These are phyloP conservation scores for Heptranchias perlo DNA, from an alignment of 2,113 vertebrate species.

Conservation along the genomic window DNA sequence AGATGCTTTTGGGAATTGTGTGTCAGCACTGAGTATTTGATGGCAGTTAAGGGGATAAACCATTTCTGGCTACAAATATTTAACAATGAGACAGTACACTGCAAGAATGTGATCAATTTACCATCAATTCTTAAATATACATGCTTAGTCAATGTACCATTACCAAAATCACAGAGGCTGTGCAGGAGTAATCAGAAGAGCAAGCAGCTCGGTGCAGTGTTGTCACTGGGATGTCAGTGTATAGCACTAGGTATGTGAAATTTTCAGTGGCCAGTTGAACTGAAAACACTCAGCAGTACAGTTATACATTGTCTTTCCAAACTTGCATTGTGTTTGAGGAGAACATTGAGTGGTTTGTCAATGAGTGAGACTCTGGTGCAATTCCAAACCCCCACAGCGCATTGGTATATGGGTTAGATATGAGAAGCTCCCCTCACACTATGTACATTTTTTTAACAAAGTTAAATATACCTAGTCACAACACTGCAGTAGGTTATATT, in stretches of 20 bases:
- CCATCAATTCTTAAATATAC: not conserved
- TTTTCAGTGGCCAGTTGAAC: not conserved
- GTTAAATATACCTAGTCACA: not conserved
- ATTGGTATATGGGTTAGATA: too few relatives aligned
- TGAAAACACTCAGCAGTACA: not conserved
- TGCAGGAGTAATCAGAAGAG: not conserved
- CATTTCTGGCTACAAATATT: not conserved
- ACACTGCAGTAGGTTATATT: not conserved
- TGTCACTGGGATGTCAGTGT: not conserved
- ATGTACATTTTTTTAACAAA: not conserved
- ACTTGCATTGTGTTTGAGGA: not conserved
- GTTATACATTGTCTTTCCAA: not conserved
- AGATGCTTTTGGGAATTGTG: not conserved
- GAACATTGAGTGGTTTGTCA: not conserved
- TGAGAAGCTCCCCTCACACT: not conserved
- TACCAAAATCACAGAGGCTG: not conserved
- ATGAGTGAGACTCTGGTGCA: not conserved
- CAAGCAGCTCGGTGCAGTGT: not conserved
- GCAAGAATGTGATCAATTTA: not conserved
- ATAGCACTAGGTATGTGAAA: not conserved
- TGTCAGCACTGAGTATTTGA: not conserved
- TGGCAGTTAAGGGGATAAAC: constrained; percentile 7
- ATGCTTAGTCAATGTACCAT: not conserved
- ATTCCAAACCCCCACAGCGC: too few relatives aligned
- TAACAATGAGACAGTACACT: not conserved